phyloP scores from a whole-genome alignment of 2,888 invertebrate species.

The Junonia oenone region DNA sequence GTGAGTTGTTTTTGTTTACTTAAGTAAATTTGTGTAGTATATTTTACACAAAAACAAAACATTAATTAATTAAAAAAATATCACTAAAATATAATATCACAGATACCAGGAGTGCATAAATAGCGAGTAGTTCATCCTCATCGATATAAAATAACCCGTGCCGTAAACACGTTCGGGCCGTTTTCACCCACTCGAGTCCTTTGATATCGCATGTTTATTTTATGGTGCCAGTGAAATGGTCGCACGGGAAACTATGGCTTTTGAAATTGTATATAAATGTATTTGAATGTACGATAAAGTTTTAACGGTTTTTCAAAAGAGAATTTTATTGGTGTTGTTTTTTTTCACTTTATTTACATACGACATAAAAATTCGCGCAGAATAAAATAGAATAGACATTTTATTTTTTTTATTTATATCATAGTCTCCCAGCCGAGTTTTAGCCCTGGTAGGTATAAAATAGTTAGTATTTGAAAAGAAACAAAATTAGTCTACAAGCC shows the following conservation, averaged over 20 bases:
- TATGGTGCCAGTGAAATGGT: constrained; percentile 11
- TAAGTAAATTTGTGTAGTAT: too few relatives aligned
- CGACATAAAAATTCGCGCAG: too few relatives aligned
- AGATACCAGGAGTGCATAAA: background rate
- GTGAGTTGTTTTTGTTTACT: too few relatives aligned
- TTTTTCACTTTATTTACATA: too few relatives aligned
- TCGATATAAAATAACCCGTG: constrained; percentile 8
- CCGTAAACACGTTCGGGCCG: constrained; percentile 13
- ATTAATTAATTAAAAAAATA: too few relatives aligned
- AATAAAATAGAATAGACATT: too few relatives aligned
- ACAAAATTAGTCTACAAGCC: too few relatives aligned
- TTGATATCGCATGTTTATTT: constrained; percentile 21
- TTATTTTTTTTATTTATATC: too few relatives aligned
- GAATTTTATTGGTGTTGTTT: background rate
- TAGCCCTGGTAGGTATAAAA: too few relatives aligned
- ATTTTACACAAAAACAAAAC: too few relatives aligned
- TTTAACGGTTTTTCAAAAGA: background rate
- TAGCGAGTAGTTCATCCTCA: background rate
- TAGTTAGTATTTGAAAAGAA: too few relatives aligned
- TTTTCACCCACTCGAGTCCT: constrained; percentile 13
- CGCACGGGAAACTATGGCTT: background rate
- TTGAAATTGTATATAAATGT: background rate
- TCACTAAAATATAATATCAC: background rate
- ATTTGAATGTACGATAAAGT: background rate
- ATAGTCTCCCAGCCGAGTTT: too few relatives aligned